Conservation (phyloP, 2,113 vertebrate species). For the Toxostoma redivivum region DNA sequence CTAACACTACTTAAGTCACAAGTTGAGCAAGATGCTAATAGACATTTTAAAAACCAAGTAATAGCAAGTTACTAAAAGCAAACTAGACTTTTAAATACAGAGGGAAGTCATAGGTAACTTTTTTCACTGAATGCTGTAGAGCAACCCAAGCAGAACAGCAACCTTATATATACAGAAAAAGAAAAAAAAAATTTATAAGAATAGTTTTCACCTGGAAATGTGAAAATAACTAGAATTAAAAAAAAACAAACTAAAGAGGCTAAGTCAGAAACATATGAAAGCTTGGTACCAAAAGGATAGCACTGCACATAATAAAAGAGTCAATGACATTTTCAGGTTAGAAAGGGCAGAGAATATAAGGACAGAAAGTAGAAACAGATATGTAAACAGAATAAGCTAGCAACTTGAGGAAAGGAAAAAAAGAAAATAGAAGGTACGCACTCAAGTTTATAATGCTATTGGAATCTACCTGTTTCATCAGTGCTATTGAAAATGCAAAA, state of each 20-base stretch:
- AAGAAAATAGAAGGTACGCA: neutral
- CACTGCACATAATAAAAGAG: neutral
- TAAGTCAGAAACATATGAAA: neutral
- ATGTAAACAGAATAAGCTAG: neutral
- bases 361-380: neutral
- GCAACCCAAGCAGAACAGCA: neutral
- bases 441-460: neutral
- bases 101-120: neutral
- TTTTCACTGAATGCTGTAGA: neutral
- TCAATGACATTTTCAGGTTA: neutral
- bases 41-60: constrained; percentile 52
- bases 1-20: constrained; percentile 45
- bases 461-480: neutral
- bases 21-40: constrained; percentile 44
- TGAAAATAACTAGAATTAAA: neutral
- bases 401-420: neutral
- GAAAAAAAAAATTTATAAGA: neutral
- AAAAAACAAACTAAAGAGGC: neutral
- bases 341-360: neutral
- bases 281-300: neutral
- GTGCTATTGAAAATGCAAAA: neutral
- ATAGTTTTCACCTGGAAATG: neutral
- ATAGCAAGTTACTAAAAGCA: constrained; percentile 12
- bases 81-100: neutral
- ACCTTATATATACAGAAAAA: neutral